phyloP scores from a whole-genome alignment of 2,113 vertebrate species.

The Gobius niger region DNA sequence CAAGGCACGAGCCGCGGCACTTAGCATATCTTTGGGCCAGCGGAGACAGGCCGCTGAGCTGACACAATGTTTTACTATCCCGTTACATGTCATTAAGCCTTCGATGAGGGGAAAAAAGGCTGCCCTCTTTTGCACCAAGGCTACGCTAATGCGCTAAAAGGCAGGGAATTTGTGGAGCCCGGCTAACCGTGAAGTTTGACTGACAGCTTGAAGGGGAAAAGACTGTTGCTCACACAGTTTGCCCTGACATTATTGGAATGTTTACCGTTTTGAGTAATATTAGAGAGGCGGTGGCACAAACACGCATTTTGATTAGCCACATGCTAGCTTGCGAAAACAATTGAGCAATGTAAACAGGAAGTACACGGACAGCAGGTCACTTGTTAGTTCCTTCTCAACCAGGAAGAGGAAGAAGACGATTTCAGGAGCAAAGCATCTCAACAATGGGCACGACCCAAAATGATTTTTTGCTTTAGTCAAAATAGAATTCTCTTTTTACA shows the following conservation, averaged over 20 bases:
- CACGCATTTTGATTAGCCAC: not conserved
- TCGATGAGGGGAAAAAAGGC: constrained; percentile 9
- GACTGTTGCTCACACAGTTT: no score
- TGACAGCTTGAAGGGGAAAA: not conserved
- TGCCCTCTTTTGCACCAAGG: not conserved
- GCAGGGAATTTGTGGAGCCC: constrained; percentile 1
- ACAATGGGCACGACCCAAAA: not conserved
- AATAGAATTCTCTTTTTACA: not conserved
- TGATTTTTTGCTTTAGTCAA: not conserved
- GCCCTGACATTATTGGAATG: no score
- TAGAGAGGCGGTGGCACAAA: not conserved
- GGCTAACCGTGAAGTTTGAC: not conserved
- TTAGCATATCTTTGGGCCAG: constrained; percentile 58
- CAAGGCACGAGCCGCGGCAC: constrained; percentile 22
- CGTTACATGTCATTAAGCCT: constrained; percentile 53
- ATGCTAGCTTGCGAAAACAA: not conserved
- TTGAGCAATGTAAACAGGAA: not conserved
- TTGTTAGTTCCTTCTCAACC: not conserved
- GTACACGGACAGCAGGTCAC: not conserved
- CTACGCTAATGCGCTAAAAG: constrained; percentile 5
- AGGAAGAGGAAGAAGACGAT: not conserved
- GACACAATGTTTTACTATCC: constrained; percentile 45
- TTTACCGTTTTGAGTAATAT: not conserved
- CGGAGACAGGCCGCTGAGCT: constrained; percentile 32
- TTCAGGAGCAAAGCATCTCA: not conserved